phyloP scores from a whole-genome alignment of 2,888 invertebrate species.

The Mythimna vitellina region DNA sequence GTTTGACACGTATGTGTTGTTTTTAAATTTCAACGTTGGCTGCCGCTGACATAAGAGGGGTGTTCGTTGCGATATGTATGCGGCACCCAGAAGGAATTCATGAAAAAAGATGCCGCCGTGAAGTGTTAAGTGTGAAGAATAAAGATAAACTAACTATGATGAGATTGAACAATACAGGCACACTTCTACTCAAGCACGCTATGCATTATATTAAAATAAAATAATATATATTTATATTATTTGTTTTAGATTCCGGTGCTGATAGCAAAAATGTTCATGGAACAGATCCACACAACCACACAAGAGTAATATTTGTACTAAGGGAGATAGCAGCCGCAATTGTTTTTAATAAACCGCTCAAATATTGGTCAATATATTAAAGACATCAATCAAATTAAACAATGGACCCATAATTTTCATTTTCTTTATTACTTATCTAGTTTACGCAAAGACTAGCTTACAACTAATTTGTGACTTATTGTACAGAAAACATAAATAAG shows the following conservation, averaged over 20 bases:
- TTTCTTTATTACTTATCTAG: slow-evolving; percentile 74
- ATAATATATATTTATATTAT: neutral
- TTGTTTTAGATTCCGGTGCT: slow-evolving; percentile 25
- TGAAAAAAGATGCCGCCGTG: no score
- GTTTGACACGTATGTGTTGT: no score
- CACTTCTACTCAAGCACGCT: no score
- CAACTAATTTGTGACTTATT: slow-evolving; percentile 89
- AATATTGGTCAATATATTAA: neutral
- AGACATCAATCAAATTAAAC: slow-evolving; percentile 14
- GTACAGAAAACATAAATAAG: slow-evolving; percentile 85
- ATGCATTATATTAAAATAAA: no score
- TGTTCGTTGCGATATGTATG: neutral
- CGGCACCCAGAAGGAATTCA: neutral
- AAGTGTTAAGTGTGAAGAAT: no score
- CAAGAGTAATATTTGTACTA: neutral
- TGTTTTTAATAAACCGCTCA: neutral
- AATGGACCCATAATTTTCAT: slow-evolving; percentile 55
- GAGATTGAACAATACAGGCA: no score
- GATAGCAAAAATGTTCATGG: neutral
- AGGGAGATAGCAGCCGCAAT: neutral
- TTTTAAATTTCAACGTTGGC: no score
- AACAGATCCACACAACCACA: slow-evolving; percentile 1
- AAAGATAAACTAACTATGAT: no score
- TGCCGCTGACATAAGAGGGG: neutral
- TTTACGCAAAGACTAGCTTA: slow-evolving; percentile 89